Percentiles rank a stretch among this genome's conserved stretches.
Conservation (phyloP, 2,888 invertebrate species). For the Drosophila leonis region DNA sequence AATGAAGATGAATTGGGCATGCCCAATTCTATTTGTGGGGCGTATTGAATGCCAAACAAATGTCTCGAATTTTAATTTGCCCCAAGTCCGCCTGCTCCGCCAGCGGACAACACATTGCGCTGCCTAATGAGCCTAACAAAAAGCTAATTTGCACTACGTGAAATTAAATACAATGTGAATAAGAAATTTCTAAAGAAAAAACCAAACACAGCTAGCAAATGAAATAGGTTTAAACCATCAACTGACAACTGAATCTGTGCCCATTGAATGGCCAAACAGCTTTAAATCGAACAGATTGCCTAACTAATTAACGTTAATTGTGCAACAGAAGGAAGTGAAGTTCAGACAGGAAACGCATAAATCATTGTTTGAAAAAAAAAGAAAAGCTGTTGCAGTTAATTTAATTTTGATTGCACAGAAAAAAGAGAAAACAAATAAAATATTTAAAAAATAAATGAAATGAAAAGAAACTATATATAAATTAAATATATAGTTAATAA, state of each 20-base stretch:
- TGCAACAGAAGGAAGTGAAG: background rate
- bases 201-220: background rate
- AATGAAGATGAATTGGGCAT: conserved; percentile 70
- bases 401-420: background rate
- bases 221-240: conserved; percentile 3
- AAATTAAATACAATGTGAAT: conserved; percentile 2
- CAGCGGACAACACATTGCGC: conserved; percentile 53
- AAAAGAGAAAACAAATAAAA: too few relatives aligned
- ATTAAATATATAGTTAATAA: too few relatives aligned
- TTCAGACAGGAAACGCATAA: conserved; percentile 1
- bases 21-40: conserved; percentile 4
- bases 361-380: background rate
- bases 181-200: background rate
- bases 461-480: too few relatives aligned
- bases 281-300: conserved; percentile 7
- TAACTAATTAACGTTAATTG: conserved; percentile 25
- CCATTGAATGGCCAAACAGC: conserved; percentile 6
- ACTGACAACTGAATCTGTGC: conserved; percentile 18
- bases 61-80: conserved; percentile 51
- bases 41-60: conserved; percentile 23
- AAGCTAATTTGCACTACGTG: conserved; percentile 14
- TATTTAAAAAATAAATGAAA: too few relatives aligned
- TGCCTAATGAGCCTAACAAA: conserved; percentile 51
- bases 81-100: background rate
- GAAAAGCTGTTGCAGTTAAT: background rate